These are phyloP conservation scores for Sesamia inferens DNA, from an alignment of 2,888 invertebrate genomes.

Conservation along the genomic window DNA sequence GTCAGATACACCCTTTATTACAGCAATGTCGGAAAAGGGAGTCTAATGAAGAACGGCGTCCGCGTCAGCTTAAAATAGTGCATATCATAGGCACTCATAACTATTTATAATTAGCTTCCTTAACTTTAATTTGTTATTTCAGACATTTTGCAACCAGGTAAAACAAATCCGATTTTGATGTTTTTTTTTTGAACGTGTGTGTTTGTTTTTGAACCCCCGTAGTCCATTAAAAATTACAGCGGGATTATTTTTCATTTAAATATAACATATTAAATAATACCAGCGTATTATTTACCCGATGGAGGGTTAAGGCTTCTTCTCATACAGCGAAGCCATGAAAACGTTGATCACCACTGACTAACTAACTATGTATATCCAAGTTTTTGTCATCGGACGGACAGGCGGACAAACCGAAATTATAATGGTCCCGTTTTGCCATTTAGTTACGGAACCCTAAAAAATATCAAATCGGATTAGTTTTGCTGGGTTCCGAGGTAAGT, in stretches of 20 bases:
- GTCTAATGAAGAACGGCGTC: not conserved
- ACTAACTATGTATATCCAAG: not conserved
- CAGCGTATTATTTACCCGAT: no score
- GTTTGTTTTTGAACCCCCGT: not conserved
- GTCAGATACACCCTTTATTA: no score
- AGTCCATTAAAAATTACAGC: no score
- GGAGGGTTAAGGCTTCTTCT: not conserved
- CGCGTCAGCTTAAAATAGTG: not conserved
- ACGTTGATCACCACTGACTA: not conserved
- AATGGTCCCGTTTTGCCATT: not conserved
- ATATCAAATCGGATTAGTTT: not conserved
- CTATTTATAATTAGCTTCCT: not conserved
- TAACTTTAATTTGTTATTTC: not conserved
- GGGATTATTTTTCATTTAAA: not conserved
- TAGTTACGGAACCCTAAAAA: not conserved
- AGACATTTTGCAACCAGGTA: not conserved
- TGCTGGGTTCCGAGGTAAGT: not conserved
- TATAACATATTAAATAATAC: not conserved
- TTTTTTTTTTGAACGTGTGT: not conserved
- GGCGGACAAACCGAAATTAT: not conserved
- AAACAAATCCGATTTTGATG: not conserved
- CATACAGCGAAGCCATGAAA: not conserved
- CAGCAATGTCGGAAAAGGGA: not conserved
- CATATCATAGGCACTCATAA: conserved; percentile 4
- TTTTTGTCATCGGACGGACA: not conserved